Conservation (phyloP, 2,797 vertebrate species). For the Enteromius trimaculatus region DNA sequence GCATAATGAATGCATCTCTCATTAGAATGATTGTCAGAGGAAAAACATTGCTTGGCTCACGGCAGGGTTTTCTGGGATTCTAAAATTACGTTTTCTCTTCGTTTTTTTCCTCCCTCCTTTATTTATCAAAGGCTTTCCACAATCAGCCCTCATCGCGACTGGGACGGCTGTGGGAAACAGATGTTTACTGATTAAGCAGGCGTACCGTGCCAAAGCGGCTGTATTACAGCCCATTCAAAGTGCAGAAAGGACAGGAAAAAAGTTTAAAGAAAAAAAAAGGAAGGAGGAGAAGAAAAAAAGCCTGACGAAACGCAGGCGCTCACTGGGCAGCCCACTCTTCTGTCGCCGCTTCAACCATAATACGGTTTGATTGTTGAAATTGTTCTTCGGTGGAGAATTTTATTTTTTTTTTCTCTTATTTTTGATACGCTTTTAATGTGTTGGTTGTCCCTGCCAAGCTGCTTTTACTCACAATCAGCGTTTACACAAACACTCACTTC, state of each 20-base stretch:
- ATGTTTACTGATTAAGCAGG: slow-evolving; percentile 81
- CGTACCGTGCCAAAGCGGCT: slow-evolving; percentile 69
- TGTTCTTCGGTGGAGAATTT: slow-evolving; percentile 58
- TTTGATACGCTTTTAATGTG: slow-evolving; percentile 44
- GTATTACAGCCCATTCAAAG: slow-evolving; percentile 63
- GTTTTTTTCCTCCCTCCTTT: slow-evolving; percentile 52
- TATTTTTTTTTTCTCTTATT: slow-evolving; percentile 16
- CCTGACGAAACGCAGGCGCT: slow-evolving; percentile 54
- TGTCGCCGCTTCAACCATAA: slow-evolving; percentile 40
- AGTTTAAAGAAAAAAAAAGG: slow-evolving; percentile 15
- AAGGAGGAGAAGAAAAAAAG: background rate
- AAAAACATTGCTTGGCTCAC: slow-evolving; percentile 57
- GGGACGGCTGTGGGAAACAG: slow-evolving; percentile 70
- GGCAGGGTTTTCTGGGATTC: slow-evolving; percentile 55
- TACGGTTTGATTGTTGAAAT: slow-evolving; percentile 60
- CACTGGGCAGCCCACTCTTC: slow-evolving; percentile 40
- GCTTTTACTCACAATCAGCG: slow-evolving; percentile 60
- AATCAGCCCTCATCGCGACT: slow-evolving; percentile 62
- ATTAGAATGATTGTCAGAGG: slow-evolving; percentile 76
- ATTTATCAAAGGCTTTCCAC: slow-evolving; percentile 64
- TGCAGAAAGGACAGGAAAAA: slow-evolving; percentile 58
- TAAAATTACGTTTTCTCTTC: slow-evolving; percentile 53
- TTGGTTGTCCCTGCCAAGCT: slow-evolving; percentile 46
- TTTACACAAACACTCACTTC: slow-evolving; percentile 54
- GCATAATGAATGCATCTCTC: slow-evolving; percentile 70